A percentile compares a stretch with the other conserved stretches of the same genome.
These are phyloP conservation scores for Vireo altiloquus DNA, from an alignment of 2,113 vertebrate genomes.

Conservation along the genomic window DNA sequence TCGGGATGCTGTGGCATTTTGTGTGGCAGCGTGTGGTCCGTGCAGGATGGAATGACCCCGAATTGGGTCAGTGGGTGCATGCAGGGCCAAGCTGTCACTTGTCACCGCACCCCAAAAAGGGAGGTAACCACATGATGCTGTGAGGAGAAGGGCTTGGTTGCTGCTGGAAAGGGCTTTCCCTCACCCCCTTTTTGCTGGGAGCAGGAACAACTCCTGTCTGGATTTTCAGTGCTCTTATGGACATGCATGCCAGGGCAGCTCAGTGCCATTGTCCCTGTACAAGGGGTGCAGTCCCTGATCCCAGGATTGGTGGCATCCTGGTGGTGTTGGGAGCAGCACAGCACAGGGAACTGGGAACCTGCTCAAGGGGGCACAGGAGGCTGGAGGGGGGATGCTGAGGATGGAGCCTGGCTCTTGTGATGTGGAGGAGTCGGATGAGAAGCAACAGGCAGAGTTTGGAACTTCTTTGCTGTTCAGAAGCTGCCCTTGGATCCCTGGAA, in stretches of 20 bases:
- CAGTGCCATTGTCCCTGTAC: not conserved
- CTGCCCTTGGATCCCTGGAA: not conserved
- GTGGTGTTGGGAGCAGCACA: rapidly evolving
- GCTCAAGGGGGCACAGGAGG: rapidly evolving
- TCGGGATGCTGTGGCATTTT: not conserved
- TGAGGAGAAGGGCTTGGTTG: not conserved
- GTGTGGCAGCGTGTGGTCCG: rapidly evolving
- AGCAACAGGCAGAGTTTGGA: not conserved
- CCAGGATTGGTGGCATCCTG: not conserved
- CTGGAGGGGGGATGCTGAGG: not conserved
- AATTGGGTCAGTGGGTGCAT: not conserved
- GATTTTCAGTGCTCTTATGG: rapidly evolving
- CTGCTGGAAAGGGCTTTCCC: not conserved
- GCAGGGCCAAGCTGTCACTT: not conserved
- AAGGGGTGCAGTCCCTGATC: rapidly evolving
- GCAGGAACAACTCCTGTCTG: not conserved
- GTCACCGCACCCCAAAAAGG: rapidly evolving
- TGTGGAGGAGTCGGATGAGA: not conserved
- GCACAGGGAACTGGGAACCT: not conserved
- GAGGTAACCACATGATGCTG: rapidly evolving
- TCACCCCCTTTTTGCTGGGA: not conserved
- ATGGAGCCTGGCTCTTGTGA: not conserved
- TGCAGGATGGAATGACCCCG: not conserved
- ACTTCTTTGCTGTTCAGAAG: not conserved
- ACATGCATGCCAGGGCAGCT: not conserved